Percentiles rank a stretch among this genome's conserved stretches.
These are phyloP conservation scores for Myathropa florea DNA, from an alignment of 2,888 invertebrate genomes.

Conservation along the genomic window DNA sequence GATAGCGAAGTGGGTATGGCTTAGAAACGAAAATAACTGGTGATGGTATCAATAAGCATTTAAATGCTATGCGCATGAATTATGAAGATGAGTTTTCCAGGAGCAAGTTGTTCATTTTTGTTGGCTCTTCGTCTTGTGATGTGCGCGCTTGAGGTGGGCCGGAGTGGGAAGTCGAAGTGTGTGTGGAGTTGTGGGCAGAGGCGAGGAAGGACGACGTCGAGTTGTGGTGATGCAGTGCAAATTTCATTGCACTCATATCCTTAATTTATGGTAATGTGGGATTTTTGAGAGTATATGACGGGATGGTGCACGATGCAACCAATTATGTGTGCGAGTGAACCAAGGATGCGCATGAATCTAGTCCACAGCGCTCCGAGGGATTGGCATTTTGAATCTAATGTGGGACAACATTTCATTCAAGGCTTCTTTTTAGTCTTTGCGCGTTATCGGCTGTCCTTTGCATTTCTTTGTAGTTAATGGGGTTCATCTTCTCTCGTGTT, in stretches of 20 bases:
- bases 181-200: too few species aligned
- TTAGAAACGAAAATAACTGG: conserved; percentile 64
- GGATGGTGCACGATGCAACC: background rate
- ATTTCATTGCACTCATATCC: background rate
- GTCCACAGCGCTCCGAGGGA: background rate
- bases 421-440: too few species aligned
- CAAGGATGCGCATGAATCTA: background rate
- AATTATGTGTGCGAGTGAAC: background rate
- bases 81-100: conserved; percentile 70
- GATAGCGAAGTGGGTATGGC: conserved; percentile 52
- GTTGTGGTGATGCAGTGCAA: background rate
- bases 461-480: too few species aligned
- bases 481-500: too few species aligned
- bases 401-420: background rate
- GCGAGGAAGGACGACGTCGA: background rate
- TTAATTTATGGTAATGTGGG: background rate
- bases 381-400: background rate
- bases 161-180: too few species aligned
- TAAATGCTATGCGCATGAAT: conserved; percentile 71
- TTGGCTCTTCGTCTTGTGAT: background rate
- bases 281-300: background rate
- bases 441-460: too few species aligned
- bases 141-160: background rate
- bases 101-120: conserved; percentile 44
- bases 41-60: conserved; percentile 71